Percentiles rank a stretch among this genome's conserved stretches.
Conservation (phyloP, 2,888 invertebrate genomes). For the Phyllotreta striolata region DNA sequence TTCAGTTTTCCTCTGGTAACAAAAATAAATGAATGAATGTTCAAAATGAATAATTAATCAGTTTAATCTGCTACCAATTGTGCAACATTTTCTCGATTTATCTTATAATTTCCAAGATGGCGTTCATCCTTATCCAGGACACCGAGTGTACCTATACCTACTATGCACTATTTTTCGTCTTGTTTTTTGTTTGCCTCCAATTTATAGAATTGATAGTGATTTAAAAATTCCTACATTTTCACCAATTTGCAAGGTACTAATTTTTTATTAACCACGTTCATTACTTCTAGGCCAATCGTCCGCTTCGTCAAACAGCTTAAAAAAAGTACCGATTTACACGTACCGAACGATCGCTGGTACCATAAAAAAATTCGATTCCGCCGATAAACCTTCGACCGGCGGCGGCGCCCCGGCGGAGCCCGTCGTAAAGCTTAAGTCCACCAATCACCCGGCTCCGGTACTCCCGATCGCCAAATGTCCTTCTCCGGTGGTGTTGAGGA, state of each 20-base stretch:
- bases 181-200: too few relatives aligned
- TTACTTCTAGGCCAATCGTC: conserved; percentile 52
- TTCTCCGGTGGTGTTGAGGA: conserved; percentile 60
- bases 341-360: conserved; percentile 56
- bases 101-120: too few relatives aligned
- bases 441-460: too few relatives aligned
- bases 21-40: too few relatives aligned
- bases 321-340: conserved; percentile 52
- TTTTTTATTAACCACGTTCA: conserved; percentile 19
- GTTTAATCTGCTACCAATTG: too few relatives aligned
- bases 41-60: too few relatives aligned
- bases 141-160: too few relatives aligned
- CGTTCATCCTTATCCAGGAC: too few relatives aligned
- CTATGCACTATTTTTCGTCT: too few relatives aligned
- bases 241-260: conserved; percentile 1
- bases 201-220: too few relatives aligned
- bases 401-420: conserved; percentile 3
- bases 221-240: conserved; percentile 11
- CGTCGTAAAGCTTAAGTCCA: not conserved
- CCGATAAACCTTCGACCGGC: conserved; percentile 25
- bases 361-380: conserved; percentile 56
- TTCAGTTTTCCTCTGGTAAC: too few relatives aligned
- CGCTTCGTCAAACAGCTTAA: conserved; percentile 55
- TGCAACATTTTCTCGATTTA: too few relatives aligned
- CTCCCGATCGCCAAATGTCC: conserved; percentile 52